Evolutionary conservation across 2,113 vertebrate genomes (phyloP).

Genomic region (Sceloporus tristichus): DNA sequence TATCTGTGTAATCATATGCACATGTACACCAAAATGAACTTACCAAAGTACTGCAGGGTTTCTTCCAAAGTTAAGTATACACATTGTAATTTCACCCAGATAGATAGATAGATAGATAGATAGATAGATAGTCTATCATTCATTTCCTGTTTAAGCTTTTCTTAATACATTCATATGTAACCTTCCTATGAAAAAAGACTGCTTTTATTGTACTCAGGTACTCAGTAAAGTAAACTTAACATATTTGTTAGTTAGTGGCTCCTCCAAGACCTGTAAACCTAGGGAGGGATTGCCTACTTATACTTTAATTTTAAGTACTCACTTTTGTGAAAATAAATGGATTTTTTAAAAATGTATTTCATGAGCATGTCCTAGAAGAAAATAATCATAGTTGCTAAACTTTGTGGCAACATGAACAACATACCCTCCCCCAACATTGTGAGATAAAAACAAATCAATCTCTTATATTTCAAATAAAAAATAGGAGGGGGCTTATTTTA

Average conservation of each 20-base stretch:
- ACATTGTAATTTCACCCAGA: not conserved
- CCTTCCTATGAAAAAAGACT: not conserved
- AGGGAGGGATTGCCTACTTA: not conserved
- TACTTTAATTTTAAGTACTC: constrained; percentile 13
- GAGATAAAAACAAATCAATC: constrained; percentile 1
- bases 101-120: no score
- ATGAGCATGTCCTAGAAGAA: not conserved
- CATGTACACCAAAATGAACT: not conserved
- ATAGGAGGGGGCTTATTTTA: constrained; percentile 15
- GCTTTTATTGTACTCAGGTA: constrained; percentile 20
- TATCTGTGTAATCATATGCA: not conserved
- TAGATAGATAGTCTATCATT: not conserved
- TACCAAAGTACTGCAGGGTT: not conserved
- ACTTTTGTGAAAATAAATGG: constrained; percentile 2
- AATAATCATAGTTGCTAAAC: not conserved
- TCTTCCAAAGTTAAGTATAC: not conserved
- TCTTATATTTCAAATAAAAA: constrained; percentile 5
- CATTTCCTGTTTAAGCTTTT: not conserved
- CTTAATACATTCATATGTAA: not conserved
- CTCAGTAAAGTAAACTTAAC: constrained; percentile 42
- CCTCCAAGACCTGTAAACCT: not conserved
- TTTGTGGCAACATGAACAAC: not conserved
- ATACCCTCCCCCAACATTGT: no score
- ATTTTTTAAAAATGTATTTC: constrained; percentile 19
- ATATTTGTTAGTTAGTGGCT: not conserved